A percentile compares a stretch with the other conserved stretches of the same genome.
These are phyloP conservation scores for Oceanites oceanicus DNA, from an alignment of 2,113 vertebrate species.

Conservation along the genomic window DNA sequence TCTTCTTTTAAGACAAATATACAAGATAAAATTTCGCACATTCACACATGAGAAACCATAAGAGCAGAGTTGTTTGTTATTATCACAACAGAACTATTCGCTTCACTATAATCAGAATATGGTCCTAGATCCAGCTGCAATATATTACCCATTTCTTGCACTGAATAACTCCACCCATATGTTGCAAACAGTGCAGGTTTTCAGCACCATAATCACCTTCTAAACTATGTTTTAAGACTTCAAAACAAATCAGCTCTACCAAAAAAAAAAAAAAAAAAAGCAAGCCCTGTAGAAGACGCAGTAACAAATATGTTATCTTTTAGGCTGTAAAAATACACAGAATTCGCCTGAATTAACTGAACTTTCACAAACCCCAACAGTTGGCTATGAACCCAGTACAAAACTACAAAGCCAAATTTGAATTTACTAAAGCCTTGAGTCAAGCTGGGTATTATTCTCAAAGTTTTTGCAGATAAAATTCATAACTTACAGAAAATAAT, in stretches of 20 bases:
- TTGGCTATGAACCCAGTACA: background rate
- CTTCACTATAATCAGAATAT: background rate
- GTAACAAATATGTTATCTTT: background rate
- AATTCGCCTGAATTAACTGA: background rate
- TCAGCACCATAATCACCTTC: background rate
- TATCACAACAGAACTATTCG: background rate
- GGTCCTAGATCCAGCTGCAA: background rate
- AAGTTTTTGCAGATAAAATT: background rate
- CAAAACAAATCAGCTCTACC: background rate
- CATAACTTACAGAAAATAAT: background rate
- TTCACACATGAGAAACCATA: background rate
- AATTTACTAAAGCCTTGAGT: background rate
- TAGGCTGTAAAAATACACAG: background rate
- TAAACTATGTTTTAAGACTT: background rate
- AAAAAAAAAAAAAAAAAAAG: background rate
- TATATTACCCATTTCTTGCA: background rate
- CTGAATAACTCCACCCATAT: background rate
- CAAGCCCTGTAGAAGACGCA: background rate
- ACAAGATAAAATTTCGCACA: background rate
- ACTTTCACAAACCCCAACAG: background rate
- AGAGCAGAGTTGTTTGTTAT: background rate
- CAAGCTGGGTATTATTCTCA: background rate
- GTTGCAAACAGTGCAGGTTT: background rate
- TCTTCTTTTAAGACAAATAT: background rate
- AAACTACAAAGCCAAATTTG: background rate